These are phyloP conservation scores for Pocillopora damicornis DNA, from an alignment of 64 coral and sea anemone species.

Conservation along the genomic window DNA sequence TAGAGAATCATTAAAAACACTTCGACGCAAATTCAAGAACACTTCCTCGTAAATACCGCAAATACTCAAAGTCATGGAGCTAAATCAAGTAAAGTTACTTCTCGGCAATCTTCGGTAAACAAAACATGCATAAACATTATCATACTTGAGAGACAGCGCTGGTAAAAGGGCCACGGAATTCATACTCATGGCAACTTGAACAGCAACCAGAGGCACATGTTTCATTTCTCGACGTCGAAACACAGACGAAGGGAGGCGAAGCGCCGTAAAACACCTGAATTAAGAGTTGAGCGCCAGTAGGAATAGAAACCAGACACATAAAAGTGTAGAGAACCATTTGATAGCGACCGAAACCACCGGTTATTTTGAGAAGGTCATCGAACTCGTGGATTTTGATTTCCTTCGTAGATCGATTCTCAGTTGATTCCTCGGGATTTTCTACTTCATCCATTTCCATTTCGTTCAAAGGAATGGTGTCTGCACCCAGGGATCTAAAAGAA, in stretches of 20 bases:
- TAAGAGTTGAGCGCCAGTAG: conserved; percentile 38
- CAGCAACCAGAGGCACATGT: conserved; percentile 38
- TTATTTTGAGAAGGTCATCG: conserved; percentile 46
- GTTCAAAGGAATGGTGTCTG: neutral
- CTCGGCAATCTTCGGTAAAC: neutral
- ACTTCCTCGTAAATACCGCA: too few relatives aligned
- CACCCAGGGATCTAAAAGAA: too few relatives aligned
- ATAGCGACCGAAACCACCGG: conserved; percentile 64
- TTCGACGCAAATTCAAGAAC: too few relatives aligned
- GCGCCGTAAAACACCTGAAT: conserved; percentile 63
- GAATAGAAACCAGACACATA: conserved; percentile 42
- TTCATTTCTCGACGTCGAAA: neutral
- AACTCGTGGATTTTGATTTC: conserved; percentile 41
- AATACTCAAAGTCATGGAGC: too few relatives aligned
- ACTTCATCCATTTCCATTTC: neutral
- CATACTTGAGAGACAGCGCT: conserved; percentile 63
- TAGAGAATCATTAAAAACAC: too few relatives aligned
- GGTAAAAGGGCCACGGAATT: conserved; percentile 43
- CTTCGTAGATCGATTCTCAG: neutral
- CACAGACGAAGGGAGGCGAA: conserved; percentile 38
- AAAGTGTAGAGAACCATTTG: conserved; percentile 22
- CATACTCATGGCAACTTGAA: conserved; percentile 51
- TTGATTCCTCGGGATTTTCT: neutral
- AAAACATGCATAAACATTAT: neutral
- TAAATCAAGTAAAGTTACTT: neutral